Evolutionary conservation across 2,888 invertebrate species (phyloP).

Genomic region (Lasioglossum figueresi): DNA sequence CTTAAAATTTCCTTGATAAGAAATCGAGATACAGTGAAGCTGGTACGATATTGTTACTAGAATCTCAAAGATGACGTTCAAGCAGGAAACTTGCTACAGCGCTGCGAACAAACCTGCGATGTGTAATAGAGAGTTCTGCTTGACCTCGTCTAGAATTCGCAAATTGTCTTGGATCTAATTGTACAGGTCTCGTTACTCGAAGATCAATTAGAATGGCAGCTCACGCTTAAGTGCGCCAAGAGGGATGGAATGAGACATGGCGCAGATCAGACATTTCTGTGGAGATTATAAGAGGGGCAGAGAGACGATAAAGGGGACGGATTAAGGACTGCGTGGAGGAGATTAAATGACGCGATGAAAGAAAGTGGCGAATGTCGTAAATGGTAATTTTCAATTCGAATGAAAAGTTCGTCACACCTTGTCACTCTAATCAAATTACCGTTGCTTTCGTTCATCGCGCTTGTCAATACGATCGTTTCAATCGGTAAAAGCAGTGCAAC

Average conservation of each 20-base stretch:
- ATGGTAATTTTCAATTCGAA: background rate
- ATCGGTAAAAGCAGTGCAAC: background rate
- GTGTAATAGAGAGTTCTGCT: constrained; percentile 8
- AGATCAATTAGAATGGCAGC: constrained; percentile 35
- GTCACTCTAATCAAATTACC: background rate
- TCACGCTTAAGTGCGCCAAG: constrained; percentile 10
- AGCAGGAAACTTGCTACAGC: background rate
- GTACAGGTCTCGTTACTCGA: constrained; percentile 9
- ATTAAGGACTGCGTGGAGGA: background rate
- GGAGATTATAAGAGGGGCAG: constrained; percentile 24
- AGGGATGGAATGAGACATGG: constrained; percentile 24
- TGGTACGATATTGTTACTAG: background rate
- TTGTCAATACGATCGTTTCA: background rate
- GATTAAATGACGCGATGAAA: background rate
- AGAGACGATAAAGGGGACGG: constrained; percentile 19
- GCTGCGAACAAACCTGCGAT: constrained; percentile 10
- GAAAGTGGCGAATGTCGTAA: background rate
- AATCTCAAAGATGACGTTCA: constrained; percentile 6
- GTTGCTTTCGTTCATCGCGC: background rate
- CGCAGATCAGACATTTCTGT: constrained; percentile 34
- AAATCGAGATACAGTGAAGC: background rate
- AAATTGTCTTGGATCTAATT: constrained; percentile 22
- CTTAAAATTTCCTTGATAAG: background rate
- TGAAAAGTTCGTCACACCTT: background rate
- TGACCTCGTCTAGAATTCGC: constrained; percentile 18